A percentile compares a stretch with the other conserved stretches of the same genome.
Conservation (phyloP, 2,113 vertebrate species). For the Lepus timidus region DNA sequence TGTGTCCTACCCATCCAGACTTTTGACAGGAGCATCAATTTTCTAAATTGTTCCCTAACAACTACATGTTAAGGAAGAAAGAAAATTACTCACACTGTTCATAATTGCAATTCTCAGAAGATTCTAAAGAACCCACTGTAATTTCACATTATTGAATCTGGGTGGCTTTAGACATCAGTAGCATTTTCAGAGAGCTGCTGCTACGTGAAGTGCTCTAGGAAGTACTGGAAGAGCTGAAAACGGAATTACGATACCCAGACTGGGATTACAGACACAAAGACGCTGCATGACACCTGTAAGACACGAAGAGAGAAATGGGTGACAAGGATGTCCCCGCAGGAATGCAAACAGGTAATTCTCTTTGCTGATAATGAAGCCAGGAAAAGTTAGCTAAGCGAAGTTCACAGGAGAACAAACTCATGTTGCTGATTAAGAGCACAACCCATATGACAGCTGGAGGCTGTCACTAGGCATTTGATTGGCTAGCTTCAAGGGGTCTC, state of each 20-base stretch:
- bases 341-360: neutral
- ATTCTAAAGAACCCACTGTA: slow-evolving; percentile 58
- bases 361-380: neutral
- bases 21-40: slow-evolving; percentile 85
- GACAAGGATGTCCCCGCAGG: neutral
- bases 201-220: neutral
- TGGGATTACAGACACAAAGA: neutral
- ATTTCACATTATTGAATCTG: slow-evolving; percentile 60
- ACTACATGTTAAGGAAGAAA: slow-evolving; percentile 77
- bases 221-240: slow-evolving; percentile 15
- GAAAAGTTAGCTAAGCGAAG: neutral
- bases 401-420: neutral
- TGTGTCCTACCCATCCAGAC: slow-evolving; percentile 79
- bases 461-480: neutral
- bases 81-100: slow-evolving; percentile 79
- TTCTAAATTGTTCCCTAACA: slow-evolving; percentile 83
- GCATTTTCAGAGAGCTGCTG: slow-evolving; percentile 54
- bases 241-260: neutral
- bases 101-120: slow-evolving; percentile 80
- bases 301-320: neutral
- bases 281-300: neutral
- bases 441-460: neutral
- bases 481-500: neutral
- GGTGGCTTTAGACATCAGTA: slow-evolving; percentile 29
- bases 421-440: neutral